These are phyloP conservation scores for Hydrotaea diabolus DNA, from an alignment of 2,888 invertebrate genomes.

Conservation along the genomic window DNA sequence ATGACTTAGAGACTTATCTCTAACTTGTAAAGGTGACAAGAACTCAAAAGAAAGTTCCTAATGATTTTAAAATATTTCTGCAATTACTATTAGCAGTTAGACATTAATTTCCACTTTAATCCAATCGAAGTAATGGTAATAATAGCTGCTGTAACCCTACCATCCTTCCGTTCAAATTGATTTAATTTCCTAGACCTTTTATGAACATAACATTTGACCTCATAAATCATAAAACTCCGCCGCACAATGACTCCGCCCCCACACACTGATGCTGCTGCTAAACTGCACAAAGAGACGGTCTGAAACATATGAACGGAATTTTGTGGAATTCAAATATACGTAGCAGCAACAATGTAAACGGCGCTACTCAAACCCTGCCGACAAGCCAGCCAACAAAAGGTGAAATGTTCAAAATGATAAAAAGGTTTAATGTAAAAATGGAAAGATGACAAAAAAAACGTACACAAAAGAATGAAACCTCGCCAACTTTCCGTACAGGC, in stretches of 20 bases:
- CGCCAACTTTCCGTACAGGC: background rate
- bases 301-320: constrained; percentile 61
- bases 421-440: constrained; percentile 17
- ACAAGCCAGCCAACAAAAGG: background rate
- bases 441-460: background rate
- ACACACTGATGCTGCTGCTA: background rate
- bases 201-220: constrained; percentile 74
- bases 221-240: constrained; percentile 67
- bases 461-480: background rate
- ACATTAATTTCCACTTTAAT: background rate
- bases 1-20: too few relatives aligned
- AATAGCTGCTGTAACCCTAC: constrained; percentile 60
- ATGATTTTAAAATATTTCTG: background rate
- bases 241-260: constrained; percentile 48
- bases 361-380: background rate
- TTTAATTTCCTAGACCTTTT: constrained; percentile 76
- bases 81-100: too few relatives aligned
- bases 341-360: constrained; percentile 1
- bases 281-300: constrained; percentile 19
- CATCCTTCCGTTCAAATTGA: constrained; percentile 77
- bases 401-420: constrained; percentile 33
- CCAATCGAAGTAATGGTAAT: constrained; percentile 43
- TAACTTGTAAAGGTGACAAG: too few relatives aligned
- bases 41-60: too few relatives aligned
- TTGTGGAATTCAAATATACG: constrained; percentile 34